Conservation (phyloP, 30 jellyfish, hydroid and myxozoan genomes). For the Chrysaora quinquecirrha region DNA sequence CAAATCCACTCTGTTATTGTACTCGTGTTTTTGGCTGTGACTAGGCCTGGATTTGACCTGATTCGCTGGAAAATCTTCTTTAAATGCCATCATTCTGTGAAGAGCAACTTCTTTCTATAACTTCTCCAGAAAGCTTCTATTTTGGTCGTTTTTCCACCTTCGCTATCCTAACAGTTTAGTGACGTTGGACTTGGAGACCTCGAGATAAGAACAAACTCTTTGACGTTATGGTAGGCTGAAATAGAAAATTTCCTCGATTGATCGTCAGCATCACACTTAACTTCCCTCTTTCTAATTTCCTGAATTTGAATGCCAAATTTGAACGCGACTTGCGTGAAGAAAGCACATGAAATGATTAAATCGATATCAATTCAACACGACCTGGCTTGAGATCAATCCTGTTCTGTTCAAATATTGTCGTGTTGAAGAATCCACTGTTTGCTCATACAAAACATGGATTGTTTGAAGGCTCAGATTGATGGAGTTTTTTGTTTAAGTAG, state of each 20-base stretch:
- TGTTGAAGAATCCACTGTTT: background rate
- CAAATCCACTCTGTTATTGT: background rate
- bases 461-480: background rate
- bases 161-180: no score
- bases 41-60: background rate
- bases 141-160: no score
- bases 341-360: no score
- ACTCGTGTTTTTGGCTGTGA: background rate
- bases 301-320: background rate
- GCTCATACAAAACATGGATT: background rate
- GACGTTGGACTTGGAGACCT: no score
- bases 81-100: background rate
- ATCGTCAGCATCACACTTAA: background rate
- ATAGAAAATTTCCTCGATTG: background rate
- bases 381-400: background rate
- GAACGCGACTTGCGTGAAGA: background rate
- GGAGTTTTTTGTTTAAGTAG: no score
- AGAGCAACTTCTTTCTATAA: background rate
- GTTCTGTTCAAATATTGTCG: background rate
- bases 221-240: background rate
- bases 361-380: no score
- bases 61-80: background rate
- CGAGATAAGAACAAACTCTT: no score
- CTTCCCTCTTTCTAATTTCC: background rate
- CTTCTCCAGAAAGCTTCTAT: no score